These are phyloP conservation scores for Taeniopygia guttata DNA, from an alignment of 2,797 vertebrate genomes.

Conservation along the genomic window DNA sequence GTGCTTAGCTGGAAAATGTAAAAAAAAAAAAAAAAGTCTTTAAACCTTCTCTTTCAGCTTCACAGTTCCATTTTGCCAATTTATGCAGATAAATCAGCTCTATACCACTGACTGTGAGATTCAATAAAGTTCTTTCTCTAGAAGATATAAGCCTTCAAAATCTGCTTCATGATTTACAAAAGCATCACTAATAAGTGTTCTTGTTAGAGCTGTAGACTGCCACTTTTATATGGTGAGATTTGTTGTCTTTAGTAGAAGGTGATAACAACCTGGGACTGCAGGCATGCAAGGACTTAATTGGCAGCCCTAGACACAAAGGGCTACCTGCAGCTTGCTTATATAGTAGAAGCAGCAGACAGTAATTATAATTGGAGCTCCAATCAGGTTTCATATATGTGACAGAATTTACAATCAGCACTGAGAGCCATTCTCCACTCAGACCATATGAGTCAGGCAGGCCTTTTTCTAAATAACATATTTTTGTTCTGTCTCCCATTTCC, in stretches of 20 bases:
- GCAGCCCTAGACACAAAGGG: background rate
- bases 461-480: background rate
- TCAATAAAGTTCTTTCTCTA: background rate
- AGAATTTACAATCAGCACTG: background rate
- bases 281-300: conserved; percentile 10
- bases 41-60: background rate
- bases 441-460: background rate
- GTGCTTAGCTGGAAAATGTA: background rate
- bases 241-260: background rate
- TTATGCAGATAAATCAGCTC: conserved; percentile 4
- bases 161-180: conserved; percentile 20
- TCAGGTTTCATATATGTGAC: background rate
- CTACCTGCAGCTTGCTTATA: background rate
- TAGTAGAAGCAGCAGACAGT: background rate
- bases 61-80: background rate
- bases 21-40: background rate
- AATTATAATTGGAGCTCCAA: background rate
- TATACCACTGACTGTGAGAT: conserved; percentile 12
- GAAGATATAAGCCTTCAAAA: conserved; percentile 1
- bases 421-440: background rate
- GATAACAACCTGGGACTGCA: background rate
- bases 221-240: background rate
- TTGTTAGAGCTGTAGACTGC: background rate
- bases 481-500: background rate
- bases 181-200: conserved; percentile 9